Conservation (phyloP, 1,140 invertebrate species). For the Drosophila pruinosa region DNA sequence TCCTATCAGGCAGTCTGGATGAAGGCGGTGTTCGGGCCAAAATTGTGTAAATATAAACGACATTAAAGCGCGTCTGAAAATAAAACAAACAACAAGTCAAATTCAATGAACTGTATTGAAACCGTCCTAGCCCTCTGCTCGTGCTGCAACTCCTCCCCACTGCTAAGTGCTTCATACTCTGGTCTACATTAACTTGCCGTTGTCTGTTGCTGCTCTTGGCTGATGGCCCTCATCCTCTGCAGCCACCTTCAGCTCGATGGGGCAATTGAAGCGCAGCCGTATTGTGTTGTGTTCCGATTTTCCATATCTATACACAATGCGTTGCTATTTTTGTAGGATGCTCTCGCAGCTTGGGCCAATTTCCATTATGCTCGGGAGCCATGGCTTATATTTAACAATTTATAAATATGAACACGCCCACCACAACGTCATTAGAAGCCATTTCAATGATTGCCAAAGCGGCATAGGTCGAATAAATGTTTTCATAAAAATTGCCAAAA, state of each 20-base stretch:
- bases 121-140: conserved; percentile 1
- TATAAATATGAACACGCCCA: conserved; percentile 41
- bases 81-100: conserved; percentile 77
- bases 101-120: conserved; percentile 70
- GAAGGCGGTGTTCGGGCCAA: conserved; percentile 22
- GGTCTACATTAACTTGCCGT: conserved; percentile 25
- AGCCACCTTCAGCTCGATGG: not conserved
- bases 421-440: conserved; percentile 41
- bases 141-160: conserved; percentile 9
- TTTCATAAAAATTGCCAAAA: conserved; percentile 33
- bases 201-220: conserved; percentile 18
- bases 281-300: conserved; percentile 63
- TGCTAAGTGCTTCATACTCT: not conserved
- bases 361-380: conserved; percentile 28
- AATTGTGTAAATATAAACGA: conserved; percentile 79
- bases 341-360: conserved; percentile 21
- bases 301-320: conserved; percentile 77
- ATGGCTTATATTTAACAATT: conserved; percentile 48
- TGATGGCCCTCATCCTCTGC: not conserved
- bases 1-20: conserved; percentile 15
- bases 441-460: conserved; percentile 42
- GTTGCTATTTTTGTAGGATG: conserved; percentile 54
- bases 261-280: conserved; percentile 62
- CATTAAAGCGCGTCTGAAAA: conserved; percentile 77
- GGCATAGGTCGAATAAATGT: conserved; percentile 14